phyloP scores from a whole-genome alignment of 1,140 invertebrate genomes.

The Matsumurasca onukii region DNA sequence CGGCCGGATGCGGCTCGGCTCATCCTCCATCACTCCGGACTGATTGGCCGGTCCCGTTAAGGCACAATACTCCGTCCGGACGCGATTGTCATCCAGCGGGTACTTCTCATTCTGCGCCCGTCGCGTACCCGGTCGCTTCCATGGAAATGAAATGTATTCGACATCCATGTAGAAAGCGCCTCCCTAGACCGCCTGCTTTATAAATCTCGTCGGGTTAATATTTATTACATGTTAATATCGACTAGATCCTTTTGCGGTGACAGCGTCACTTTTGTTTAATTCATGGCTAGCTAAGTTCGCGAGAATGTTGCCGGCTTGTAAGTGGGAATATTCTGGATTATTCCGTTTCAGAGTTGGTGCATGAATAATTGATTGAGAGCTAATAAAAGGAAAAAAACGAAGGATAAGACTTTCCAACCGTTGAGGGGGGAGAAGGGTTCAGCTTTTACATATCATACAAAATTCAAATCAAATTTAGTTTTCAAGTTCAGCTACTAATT shows the following conservation, averaged over 20 bases:
- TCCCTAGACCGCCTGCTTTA: constrained; percentile 4
- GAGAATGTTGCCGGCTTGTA: background rate
- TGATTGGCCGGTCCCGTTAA: constrained; percentile 23
- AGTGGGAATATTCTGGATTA: background rate
- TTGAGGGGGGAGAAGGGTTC: too few relatives aligned
- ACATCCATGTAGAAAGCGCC: background rate
- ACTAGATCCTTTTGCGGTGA: constrained; percentile 21
- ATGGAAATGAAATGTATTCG: background rate
- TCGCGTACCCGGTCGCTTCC: background rate
- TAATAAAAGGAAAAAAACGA: too few relatives aligned
- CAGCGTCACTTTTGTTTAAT: constrained; percentile 17
- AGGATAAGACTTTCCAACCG: too few relatives aligned
- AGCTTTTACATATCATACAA: too few relatives aligned
- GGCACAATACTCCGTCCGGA: constrained; percentile 12
- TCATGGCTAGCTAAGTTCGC: constrained; percentile 4
- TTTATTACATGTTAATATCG: constrained; percentile 21
- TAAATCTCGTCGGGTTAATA: constrained; percentile 6
- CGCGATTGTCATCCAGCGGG: background rate
- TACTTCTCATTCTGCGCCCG: background rate
- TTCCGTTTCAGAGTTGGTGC: too few relatives aligned
- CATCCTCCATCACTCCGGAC: constrained; percentile 17
- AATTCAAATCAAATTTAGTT: too few relatives aligned
- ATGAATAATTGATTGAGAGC: too few relatives aligned
- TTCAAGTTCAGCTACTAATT: too few relatives aligned
- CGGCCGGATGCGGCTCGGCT: too few relatives aligned